These are phyloP conservation scores for Ochropleura leucogaster DNA, from an alignment of 2,888 invertebrate species.

Conservation along the genomic window DNA sequence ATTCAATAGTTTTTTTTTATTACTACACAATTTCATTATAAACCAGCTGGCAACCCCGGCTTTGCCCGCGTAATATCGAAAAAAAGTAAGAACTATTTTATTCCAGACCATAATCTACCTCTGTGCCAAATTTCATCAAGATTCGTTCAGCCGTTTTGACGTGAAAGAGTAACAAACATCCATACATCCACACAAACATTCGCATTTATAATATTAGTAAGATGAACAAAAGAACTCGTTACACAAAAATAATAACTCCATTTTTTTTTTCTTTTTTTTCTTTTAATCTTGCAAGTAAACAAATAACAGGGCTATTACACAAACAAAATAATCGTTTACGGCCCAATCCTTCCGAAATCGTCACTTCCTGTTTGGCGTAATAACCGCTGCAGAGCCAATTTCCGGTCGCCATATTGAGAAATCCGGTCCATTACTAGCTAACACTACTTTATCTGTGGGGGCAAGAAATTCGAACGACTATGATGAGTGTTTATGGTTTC, in stretches of 20 bases:
- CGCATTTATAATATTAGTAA: too few relatives aligned
- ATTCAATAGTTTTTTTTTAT: too few relatives aligned
- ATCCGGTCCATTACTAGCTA: slow-evolving; percentile 54
- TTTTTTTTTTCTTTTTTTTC: too few relatives aligned
- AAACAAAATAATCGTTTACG: slow-evolving; percentile 42
- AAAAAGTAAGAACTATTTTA: too few relatives aligned
- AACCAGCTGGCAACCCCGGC: too few relatives aligned
- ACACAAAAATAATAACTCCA: neutral
- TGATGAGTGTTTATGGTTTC: slow-evolving; percentile 34
- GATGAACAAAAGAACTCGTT: neutral
- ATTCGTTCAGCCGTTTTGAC: too few relatives aligned
- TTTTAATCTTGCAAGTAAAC: neutral
- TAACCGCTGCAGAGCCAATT: slow-evolving; percentile 63
- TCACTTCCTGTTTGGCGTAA: slow-evolving; percentile 62
- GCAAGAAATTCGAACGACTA: slow-evolving; percentile 31
- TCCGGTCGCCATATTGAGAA: slow-evolving; percentile 66
- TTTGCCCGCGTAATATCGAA: too few relatives aligned
- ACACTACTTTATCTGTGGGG: slow-evolving; percentile 45
- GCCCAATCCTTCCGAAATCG: slow-evolving; percentile 42
- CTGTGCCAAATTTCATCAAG: too few relatives aligned
- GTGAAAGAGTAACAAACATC: too few relatives aligned
- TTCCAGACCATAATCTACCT: too few relatives aligned
- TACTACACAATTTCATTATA: too few relatives aligned
- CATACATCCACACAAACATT: too few relatives aligned
- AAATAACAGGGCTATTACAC: slow-evolving; percentile 31